Evolutionary conservation across 2,888 invertebrate species (phyloP), one percentile per base, ranked within the genome.

Genomic region (Andrena praecox): DNA sequence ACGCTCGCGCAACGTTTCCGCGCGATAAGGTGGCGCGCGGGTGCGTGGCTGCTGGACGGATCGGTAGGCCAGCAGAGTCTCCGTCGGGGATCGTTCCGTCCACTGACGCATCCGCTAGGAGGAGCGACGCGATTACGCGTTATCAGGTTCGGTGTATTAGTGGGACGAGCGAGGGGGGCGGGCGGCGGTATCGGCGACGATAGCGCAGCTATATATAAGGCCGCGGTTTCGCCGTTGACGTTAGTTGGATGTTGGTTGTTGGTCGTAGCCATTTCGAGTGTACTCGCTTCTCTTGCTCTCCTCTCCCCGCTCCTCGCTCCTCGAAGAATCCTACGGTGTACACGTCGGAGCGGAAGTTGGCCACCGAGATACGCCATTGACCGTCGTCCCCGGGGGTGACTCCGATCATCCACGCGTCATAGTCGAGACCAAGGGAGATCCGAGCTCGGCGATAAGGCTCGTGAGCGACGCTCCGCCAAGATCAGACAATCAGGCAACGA

Each of bases 191-290:
- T 87, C 82, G 78, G 56, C 76, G 77, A 79, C 86, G 91, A 91
- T 91, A 90, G 87, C 86, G 83, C 73, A 72, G 80, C 84, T 80
- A 88, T 91, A 91, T 91, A 91, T 90, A 90, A 91, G 76, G 77
- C 77, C 29, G 76, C n/a, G 20, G 62, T 66, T 52, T 56, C 72
- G 66, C 67, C 78, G 82, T 67, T 78, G 76, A 82, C 80, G 80
- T 87, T 85, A 91, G 91, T 91, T 80, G 68, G 76, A 84, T 75
- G 77, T 78, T 84, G 75, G 76, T 62, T 76, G 77, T 78, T 84
- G 75, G 77, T 59, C 31, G 68, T 27, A 33, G 24, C 33, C 42
- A 24, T 70, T 54, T 52, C 80, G 48, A 33, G 42, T 42, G 10
- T 27, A 2, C n/a, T 31, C 16, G 10, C 7, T 24, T 7, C n/a